Evolutionary conservation across 2,113 vertebrate genomes (phyloP).

Genomic region (Myxocyprinus asiaticus): DNA sequence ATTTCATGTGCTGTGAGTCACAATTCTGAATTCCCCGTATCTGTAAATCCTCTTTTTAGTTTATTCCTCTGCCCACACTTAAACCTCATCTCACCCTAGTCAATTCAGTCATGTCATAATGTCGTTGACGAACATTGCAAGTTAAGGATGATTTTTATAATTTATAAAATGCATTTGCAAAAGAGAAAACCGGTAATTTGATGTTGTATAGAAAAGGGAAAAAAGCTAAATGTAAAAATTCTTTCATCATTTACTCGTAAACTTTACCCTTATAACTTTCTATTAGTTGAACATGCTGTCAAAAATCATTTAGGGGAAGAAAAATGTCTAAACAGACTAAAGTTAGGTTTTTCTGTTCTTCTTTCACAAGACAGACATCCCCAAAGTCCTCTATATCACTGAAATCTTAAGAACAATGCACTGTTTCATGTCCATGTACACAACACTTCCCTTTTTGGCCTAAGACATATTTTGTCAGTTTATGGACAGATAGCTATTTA

Average conservation of each 20-base stretch:
- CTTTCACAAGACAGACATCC: background rate
- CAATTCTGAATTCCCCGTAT: constrained; percentile 16
- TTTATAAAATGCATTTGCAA: background rate
- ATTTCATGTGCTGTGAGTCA: constrained; percentile 11
- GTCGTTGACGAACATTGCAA: background rate
- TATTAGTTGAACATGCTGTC: background rate
- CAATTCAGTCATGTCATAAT: background rate
- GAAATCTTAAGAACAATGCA: background rate
- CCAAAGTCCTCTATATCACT: background rate
- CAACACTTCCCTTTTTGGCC: background rate
- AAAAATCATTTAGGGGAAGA: constrained; percentile 6
- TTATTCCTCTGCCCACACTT: constrained; percentile 3
- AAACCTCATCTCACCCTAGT: background rate
- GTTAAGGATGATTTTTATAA: background rate
- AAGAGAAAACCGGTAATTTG: background rate
- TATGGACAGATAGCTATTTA: background rate
- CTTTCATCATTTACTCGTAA: too few relatives aligned
- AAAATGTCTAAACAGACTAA: constrained; percentile 10
- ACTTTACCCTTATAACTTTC: too few relatives aligned
- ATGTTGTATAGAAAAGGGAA: too few relatives aligned
- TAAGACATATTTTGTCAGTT: background rate
- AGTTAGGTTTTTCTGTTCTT: background rate
- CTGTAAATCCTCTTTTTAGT: constrained; percentile 21
- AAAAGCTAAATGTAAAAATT: too few relatives aligned
- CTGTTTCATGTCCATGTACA: background rate